Base-by-base conservation (phyloP, 2,888 invertebrate species). In the Drosophila birchii region DNA sequence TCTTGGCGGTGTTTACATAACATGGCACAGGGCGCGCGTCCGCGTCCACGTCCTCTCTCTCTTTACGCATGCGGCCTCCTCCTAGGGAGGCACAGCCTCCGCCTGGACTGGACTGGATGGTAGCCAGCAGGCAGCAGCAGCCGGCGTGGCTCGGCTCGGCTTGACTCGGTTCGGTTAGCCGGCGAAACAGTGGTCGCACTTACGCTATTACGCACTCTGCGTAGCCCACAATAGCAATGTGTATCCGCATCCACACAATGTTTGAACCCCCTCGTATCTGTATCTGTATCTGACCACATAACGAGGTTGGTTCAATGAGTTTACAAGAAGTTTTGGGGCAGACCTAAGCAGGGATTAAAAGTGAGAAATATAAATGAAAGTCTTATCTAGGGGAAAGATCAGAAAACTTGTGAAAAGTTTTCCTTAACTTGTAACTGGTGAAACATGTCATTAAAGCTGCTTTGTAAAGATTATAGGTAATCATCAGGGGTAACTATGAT, bases 131-230 rank as follows among this genome's bases (percentile, higher is more conserved):
- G 11, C 41, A 41, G 11, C 18, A 16, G 18, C 26, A 60, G 49
- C 70, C 43, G 32, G 32, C 34, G 29, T 9, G 20, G n/a, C 39
- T 51, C 32, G 51, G 54, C 49, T 72, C 32, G 18, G 18, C 11
- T 23, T 1, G 23, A 7, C 23, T 49, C 29, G 41, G 54, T 38
- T 53, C 26, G 51, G 55, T 44, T 72, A 76, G 82, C 82, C 86
- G 87, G 80, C 62, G 44, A 61, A 44, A 51, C 32, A 56, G 70
- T 53, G 57, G 54, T 56, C 73, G 71, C 80, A 67, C 78, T 80
- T 78, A 86, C 87, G 80, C 56, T 82, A 82, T 59, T 86, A 82
- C 86, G 82, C 86, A 86, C 78, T 79, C 83, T 64, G 58, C 57
- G 44, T 41, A 57, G 49, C 41, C 23, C 23, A 14, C 44, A 61